These are phyloP conservation scores for Brachyopa scutellaris DNA, from an alignment of 2,888 invertebrate species.

Conservation along the genomic window DNA sequence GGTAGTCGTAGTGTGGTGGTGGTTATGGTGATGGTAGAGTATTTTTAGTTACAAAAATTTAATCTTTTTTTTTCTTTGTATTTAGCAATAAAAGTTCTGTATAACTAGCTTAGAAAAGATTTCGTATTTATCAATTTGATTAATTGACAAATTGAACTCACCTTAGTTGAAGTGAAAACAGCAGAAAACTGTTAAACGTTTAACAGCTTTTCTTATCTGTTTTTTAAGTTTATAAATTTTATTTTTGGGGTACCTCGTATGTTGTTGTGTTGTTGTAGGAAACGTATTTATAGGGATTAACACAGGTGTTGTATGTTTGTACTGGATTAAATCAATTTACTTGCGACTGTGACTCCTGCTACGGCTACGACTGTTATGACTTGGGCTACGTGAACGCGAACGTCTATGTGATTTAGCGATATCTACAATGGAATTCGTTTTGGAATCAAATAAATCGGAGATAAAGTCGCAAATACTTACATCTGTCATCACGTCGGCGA, in stretches of 20 bases:
- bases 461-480: constrained; percentile 11
- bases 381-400: constrained; percentile 77
- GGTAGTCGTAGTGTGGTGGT: constrained; percentile 29
- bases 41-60: constrained; percentile 40
- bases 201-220: constrained; percentile 51
- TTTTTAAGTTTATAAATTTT: constrained; percentile 62
- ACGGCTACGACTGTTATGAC: constrained; percentile 79
- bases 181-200: no score
- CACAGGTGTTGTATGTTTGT: constrained; percentile 22
- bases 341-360: constrained; percentile 79
- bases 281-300: constrained; percentile 41
- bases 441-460: neutral
- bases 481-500: constrained; percentile 56
- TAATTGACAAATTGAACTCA: constrained; percentile 72
- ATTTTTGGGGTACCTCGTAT: constrained; percentile 75
- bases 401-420: constrained; percentile 78
- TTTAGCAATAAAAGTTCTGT: constrained; percentile 37
- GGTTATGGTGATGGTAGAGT: constrained; percentile 38
- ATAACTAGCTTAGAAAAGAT: constrained; percentile 62
- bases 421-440: constrained; percentile 67
- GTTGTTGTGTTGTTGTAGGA: constrained; percentile 23
- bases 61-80: constrained; percentile 36
- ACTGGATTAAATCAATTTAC: constrained; percentile 71
- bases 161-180: constrained; percentile 66
- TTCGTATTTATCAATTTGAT: constrained; percentile 46